Evolutionary conservation across 2,797 vertebrate genomes (phyloP).

Genomic region (Acipenser ruthenus): DNA sequence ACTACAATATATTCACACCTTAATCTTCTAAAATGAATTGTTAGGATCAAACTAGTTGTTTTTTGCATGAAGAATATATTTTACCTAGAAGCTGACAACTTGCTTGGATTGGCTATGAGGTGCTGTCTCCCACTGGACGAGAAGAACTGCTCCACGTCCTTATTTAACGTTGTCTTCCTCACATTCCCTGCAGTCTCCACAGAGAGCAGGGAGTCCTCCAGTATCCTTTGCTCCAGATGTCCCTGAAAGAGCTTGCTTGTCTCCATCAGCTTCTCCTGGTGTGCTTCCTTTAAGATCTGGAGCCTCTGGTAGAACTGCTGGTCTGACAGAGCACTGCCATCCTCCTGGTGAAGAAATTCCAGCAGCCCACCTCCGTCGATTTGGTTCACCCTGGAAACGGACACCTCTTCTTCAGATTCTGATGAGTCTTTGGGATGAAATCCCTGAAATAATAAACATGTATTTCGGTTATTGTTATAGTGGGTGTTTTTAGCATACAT

Average conservation of each 20-base stretch:
- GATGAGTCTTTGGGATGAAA: conserved; percentile 31
- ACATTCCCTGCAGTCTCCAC: conserved; percentile 25
- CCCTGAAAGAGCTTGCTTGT: conserved; percentile 37
- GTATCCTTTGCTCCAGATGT: conserved; percentile 51
- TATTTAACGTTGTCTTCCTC: conserved; percentile 27
- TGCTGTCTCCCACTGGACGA: conserved; percentile 31
- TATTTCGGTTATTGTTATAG: neutral
- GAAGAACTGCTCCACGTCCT: conserved; percentile 38
- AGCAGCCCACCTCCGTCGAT: conserved; percentile 38
- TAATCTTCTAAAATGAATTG: neutral
- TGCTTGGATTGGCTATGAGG: conserved; percentile 17
- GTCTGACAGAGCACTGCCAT: conserved; percentile 33
- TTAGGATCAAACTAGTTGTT: too few species aligned
- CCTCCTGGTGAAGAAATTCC: conserved; percentile 37
- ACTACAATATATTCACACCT: neutral
- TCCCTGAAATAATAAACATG: conserved; percentile 23
- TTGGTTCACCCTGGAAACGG: conserved; percentile 14
- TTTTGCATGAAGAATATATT: neutral
- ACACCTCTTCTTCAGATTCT: conserved; percentile 31
- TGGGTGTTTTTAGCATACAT: too few species aligned
- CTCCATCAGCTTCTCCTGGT: conserved; percentile 50
- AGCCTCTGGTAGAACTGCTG: conserved; percentile 41
- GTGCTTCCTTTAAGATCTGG: conserved; percentile 41
- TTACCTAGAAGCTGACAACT: neutral
- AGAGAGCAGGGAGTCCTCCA: conserved; percentile 44